phyloP scores from a whole-genome alignment of 2,113 vertebrate genomes.

The Bujurquina vittata region DNA sequence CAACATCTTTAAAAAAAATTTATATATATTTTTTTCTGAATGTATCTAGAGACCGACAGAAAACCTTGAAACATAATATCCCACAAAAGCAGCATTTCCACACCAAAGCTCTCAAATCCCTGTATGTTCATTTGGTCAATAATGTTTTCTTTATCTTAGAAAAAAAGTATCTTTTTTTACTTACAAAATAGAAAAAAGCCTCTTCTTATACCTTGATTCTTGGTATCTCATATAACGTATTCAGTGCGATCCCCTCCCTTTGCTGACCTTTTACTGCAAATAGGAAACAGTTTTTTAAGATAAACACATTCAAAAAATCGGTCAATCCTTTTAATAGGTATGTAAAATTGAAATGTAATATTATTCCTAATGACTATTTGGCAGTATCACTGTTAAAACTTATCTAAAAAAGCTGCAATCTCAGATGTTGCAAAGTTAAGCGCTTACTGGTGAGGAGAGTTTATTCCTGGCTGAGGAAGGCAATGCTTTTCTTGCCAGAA shows the following conservation, averaged over 20 bases:
- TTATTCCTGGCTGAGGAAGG: not conserved
- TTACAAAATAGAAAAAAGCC: not conserved
- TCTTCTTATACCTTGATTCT: not conserved
- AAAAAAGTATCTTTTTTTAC: not conserved
- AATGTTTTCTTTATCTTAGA: not conserved
- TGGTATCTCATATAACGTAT: not conserved
- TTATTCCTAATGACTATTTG: not conserved
- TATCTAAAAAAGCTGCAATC: not conserved
- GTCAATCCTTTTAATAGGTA: not conserved
- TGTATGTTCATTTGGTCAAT: conserved; percentile 11
- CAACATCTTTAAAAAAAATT: conserved; percentile 10
- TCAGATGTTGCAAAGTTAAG: not conserved
- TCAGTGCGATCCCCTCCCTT: not conserved
- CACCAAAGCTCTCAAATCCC: not conserved
- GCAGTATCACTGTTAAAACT: not conserved
- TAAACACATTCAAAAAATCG: not conserved
- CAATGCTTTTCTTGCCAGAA: not conserved
- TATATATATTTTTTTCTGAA: not conserved
- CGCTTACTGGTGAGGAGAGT: not conserved
- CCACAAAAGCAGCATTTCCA: conserved; percentile 20
- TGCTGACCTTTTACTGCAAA: not conserved
- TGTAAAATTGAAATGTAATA: not conserved
- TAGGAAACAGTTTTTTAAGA: not conserved
- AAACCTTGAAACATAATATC: conserved; percentile 39
- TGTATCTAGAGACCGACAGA: conserved; percentile 24